Base-by-base conservation (phyloP, 1,140 invertebrate species). In the Eciton burchellii region DNA sequence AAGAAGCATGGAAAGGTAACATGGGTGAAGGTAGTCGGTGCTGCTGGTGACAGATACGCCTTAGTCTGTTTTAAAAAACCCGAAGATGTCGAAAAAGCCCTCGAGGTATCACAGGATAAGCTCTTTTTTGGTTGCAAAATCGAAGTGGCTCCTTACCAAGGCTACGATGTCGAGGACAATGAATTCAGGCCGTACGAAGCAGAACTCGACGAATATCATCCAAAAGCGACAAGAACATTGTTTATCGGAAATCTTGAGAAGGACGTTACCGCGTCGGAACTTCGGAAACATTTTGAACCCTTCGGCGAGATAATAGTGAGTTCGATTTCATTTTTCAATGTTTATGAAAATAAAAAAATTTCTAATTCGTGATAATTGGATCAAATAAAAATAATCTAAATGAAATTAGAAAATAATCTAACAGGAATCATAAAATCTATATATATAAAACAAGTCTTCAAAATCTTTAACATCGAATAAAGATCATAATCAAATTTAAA, bases 1-100 rank as follows among this genome's bases (percentile, higher is more conserved):
- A 99, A 99, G 94, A 99, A 99, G 90, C 98, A 99, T 94, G 98
- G 98, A 35, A 99, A 99, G 95, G 98, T 99, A 88, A 98, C 97
- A 85, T 98, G 97, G 95, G 98, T 99, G 35, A 98, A 97, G 91
- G 95, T 99, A 21, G 96, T 97, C 24, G 98, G 97, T 0, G 95
- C 97, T 88, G 97, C 96, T 81, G 95, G 96, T 19, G 97, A 97
- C 84, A 94, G 98, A 85, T 97, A 97, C 94, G 98, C 98, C 65
- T 95, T 98, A 73, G 98, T 95, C 1, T 98, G 98, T 92, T 99
- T 99, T 93, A 99, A 99, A 94, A 99, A 99, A 94, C 96, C 97
- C 72, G 98, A 99, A 92, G 98, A 99, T 94, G 98, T 98, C 82
- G 97, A 98, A 84, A 99, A 99, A 94, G 98, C 98, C 24, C 94